A percentile compares a stretch with the other conserved stretches of the same genome.
phyloP scores from a whole-genome alignment of 37 sponge, comb jelly and placozoan species.

The Trichoplax adhaerens region DNA sequence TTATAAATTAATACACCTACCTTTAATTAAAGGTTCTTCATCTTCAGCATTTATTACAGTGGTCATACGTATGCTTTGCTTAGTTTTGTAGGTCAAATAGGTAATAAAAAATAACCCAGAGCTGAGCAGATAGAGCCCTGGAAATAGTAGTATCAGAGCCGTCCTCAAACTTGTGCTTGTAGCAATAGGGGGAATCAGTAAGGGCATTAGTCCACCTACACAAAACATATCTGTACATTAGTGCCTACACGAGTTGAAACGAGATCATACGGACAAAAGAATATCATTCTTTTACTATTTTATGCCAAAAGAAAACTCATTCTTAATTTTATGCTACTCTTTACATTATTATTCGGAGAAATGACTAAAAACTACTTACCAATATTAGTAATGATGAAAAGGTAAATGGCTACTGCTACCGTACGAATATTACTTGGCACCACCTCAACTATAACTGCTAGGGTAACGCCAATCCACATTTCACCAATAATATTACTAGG shows the following conservation, averaged over 20 bases:
- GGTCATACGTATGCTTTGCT: too few species aligned
- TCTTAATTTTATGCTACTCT: not conserved
- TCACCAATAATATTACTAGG: conserved; percentile 52
- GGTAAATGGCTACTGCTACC: conserved; percentile 38
- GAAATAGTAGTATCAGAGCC: conserved; percentile 34
- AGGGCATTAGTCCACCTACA: not conserved
- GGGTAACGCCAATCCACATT: conserved; percentile 70
- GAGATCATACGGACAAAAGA: too few species aligned
- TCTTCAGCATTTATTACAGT: too few species aligned
- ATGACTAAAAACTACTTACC: conserved; percentile 32
- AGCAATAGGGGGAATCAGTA: not conserved
- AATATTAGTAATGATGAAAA: conserved; percentile 50
- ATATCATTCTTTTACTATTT: not conserved
- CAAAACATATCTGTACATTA: too few species aligned
- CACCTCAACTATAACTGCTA: conserved; percentile 46
- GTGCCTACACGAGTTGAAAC: too few species aligned
- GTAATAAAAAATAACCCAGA: conserved; percentile 19
- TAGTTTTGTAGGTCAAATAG: too few species aligned
- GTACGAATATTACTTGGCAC: conserved; percentile 28
- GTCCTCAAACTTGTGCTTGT: not conserved
- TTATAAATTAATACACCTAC: too few species aligned
- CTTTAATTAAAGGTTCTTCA: too few species aligned
- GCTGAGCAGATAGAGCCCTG: conserved; percentile 38
- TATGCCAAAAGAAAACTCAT: conserved; percentile 1
- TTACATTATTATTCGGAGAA: conserved; percentile 4